phyloP scores from a whole-genome alignment of 2,113 vertebrate species.

The human (Homo sapiens) region DNA sequence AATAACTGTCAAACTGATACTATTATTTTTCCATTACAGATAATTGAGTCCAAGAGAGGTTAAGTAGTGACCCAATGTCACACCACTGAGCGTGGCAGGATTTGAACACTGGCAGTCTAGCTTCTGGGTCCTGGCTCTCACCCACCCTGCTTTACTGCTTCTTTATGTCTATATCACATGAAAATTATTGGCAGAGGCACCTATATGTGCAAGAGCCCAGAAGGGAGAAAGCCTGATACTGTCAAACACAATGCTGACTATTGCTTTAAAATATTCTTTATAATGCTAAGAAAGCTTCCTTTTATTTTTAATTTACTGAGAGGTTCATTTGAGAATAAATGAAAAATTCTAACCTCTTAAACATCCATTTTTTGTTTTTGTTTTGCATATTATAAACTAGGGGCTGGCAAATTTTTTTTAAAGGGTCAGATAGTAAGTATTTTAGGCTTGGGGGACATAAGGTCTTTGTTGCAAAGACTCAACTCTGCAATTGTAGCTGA shows the following conservation, averaged over 20 bases:
- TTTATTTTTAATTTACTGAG: neutral
- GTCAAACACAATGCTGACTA: neutral
- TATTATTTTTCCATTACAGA: neutral
- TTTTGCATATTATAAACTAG: neutral
- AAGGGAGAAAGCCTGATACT: neutral
- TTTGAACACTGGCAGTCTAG: neutral
- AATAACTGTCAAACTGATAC: neutral
- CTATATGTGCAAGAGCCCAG: neutral
- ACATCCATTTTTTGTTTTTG: neutral
- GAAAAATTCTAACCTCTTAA: neutral
- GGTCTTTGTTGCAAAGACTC: neutral
- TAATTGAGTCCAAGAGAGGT: neutral
- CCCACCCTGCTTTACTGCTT: neutral
- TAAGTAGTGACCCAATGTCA: neutral
- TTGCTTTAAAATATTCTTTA: conserved; percentile 19
- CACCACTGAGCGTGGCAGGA: neutral
- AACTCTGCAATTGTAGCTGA: neutral
- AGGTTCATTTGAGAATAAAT: conserved; percentile 5
- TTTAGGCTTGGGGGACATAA: neutral
- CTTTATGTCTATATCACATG: neutral
- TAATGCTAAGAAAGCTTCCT: neutral
- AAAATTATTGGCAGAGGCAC: neutral
- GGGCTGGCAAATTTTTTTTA: neutral
- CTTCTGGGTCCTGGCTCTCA: neutral
- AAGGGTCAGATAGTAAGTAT: neutral